A percentile compares a stretch with the other conserved stretches of the same genome.
Conservation (phyloP, 2,797 vertebrate genomes). For the Spinus pinus region DNA sequence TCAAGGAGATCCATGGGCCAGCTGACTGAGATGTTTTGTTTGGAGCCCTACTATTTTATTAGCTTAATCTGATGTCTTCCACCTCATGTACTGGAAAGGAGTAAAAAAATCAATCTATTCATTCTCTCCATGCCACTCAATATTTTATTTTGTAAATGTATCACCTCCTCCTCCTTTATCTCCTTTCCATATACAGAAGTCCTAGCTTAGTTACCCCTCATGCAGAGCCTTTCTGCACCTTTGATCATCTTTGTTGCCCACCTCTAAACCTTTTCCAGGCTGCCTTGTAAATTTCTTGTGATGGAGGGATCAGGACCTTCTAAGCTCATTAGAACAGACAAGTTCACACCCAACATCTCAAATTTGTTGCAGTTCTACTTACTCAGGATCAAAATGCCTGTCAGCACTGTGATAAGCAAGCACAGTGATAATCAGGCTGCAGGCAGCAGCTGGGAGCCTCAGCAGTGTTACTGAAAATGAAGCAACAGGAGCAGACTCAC, state of each 20-base stretch:
- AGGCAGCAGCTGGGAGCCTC: neutral
- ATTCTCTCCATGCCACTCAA: neutral
- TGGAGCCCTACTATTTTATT: neutral
- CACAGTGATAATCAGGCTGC: neutral
- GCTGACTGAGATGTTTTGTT: neutral
- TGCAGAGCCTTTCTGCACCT: neutral
- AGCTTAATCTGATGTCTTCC: neutral
- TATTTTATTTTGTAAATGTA: neutral
- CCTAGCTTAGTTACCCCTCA: neutral
- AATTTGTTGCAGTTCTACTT: neutral
- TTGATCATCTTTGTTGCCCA: neutral
- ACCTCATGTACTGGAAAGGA: neutral
- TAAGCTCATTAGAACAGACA: neutral
- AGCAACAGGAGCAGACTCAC: neutral
- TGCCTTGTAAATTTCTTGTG: neutral
- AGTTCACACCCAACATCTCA: neutral
- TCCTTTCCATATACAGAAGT: neutral
- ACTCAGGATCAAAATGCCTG: neutral
- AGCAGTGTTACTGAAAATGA: neutral
- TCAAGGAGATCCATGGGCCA: neutral
- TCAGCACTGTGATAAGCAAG: accelerated
- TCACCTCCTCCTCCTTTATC: neutral
- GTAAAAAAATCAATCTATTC: neutral
- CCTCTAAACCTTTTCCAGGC: neutral
- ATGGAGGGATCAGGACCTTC: neutral